Evolutionary conservation across 2,113 vertebrate species (phyloP).

Genomic region (Phylloscopus whistleri): DNA sequence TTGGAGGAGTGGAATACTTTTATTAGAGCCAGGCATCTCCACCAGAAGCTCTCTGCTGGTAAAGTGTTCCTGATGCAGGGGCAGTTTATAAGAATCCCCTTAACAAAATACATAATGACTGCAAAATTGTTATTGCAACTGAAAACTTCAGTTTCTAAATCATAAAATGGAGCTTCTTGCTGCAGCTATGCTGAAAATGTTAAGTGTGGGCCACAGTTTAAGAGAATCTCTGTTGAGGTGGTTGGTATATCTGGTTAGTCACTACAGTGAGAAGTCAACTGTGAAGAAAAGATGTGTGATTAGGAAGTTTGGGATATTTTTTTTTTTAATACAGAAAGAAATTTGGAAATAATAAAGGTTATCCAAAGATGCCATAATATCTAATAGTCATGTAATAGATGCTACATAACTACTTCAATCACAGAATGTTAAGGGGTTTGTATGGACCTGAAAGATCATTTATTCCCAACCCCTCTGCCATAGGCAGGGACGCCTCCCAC

Average conservation of each 20-base stretch:
- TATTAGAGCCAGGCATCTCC: neutral
- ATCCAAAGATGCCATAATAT: neutral
- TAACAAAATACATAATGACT: neutral
- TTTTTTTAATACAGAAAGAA: neutral
- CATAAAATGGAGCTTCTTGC: neutral
- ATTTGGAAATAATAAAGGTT: neutral
- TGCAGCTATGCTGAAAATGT: neutral
- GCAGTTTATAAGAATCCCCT: neutral
- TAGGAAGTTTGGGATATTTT: neutral
- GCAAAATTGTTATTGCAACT: neutral
- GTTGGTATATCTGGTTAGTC: neutral
- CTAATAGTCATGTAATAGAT: neutral
- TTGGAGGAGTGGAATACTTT: neutral
- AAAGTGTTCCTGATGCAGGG: neutral
- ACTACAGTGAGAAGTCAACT: neutral
- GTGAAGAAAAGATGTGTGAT: neutral
- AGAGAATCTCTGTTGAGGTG: neutral
- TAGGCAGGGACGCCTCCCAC: neutral
- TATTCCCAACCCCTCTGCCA: neutral
- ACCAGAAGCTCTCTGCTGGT: neutral
- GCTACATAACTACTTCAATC: neutral
- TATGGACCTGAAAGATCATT: neutral
- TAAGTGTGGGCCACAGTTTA: neutral
- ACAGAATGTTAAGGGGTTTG: neutral
- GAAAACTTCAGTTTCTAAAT: neutral